These are phyloP conservation scores for Gordius sp. DNA, from an alignment of 2,888 invertebrate species.

Conservation along the genomic window DNA sequence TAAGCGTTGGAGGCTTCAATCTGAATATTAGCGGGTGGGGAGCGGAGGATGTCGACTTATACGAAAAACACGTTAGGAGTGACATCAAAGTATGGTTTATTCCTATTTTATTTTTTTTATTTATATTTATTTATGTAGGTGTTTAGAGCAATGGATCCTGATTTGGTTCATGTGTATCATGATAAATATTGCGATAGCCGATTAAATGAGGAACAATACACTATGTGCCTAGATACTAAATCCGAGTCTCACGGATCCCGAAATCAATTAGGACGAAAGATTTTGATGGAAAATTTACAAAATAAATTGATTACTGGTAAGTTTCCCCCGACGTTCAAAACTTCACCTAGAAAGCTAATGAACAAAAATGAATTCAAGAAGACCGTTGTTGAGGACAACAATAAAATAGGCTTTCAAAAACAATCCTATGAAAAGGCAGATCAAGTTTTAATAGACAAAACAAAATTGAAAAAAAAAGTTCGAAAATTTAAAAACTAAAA, in stretches of 20 bases:
- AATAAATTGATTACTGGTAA: too few relatives aligned
- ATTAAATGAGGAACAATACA: constrained; percentile 48
- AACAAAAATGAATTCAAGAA: too few relatives aligned
- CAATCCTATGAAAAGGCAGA: too few relatives aligned
- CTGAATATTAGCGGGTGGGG: constrained; percentile 81
- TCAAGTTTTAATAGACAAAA: too few relatives aligned
- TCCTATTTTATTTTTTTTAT: not conserved
- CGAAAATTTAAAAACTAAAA: too few relatives aligned
- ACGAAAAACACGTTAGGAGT: constrained; percentile 24
- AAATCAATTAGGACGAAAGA: constrained; percentile 23
- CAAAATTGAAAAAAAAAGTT: too few relatives aligned
- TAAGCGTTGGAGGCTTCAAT: constrained; percentile 58
- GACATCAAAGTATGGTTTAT: not conserved
- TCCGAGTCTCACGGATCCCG: constrained; percentile 42
- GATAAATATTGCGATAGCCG: constrained; percentile 52
- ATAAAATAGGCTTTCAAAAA: too few relatives aligned
- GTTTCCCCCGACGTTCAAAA: too few relatives aligned
- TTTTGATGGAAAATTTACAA: too few relatives aligned
- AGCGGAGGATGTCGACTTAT: constrained; percentile 77
- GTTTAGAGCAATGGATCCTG: constrained; percentile 58
- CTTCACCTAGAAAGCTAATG: too few relatives aligned
- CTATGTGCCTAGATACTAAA: constrained; percentile 73
- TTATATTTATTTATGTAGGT: constrained; percentile 26
- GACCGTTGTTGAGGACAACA: too few relatives aligned
- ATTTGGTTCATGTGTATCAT: constrained; percentile 72